Conservation (phyloP, 2,797 vertebrate species). For the Heliangelus exortis region DNA sequence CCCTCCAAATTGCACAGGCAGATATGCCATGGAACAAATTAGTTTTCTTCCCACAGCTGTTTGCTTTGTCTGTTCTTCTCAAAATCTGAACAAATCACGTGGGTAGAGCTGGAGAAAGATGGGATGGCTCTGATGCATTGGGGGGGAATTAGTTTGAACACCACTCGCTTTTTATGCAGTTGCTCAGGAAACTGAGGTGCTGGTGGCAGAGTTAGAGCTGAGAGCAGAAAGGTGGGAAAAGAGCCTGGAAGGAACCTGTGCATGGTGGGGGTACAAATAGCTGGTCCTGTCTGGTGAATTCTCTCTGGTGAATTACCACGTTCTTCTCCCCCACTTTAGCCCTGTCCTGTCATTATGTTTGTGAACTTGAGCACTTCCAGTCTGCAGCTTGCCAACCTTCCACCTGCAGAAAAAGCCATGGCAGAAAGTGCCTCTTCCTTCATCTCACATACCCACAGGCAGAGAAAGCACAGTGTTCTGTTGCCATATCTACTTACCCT, state of each 20-base stretch:
- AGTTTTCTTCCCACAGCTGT: not conserved
- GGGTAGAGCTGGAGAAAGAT: not conserved
- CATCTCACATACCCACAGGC: rapidly evolving
- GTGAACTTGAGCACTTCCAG: not conserved
- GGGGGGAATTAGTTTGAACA: not conserved
- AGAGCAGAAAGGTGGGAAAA: not conserved
- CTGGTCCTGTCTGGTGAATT: rapidly evolving
- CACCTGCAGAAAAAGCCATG: not conserved
- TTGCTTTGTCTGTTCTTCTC: not conserved
- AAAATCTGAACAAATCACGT: not conserved
- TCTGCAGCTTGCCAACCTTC: not conserved
- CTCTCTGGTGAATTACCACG: rapidly evolving
- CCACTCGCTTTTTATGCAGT: not conserved
- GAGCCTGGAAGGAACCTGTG: not conserved
- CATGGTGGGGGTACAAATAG: not conserved
- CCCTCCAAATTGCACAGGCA: not conserved
- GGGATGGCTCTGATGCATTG: rapidly evolving
- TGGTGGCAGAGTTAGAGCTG: not conserved
- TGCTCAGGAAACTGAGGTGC: not conserved
- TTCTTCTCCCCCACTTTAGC: rapidly evolving
- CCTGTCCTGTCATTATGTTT: not conserved
- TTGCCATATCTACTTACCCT: not conserved
- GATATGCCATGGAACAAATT: not conserved
- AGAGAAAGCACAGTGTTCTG: not conserved
- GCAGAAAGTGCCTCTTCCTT: not conserved